Evolutionary conservation across 2,113 vertebrate genomes (phyloP), one percentile per base, ranked within the genome.

Genomic region (Hystrix brachyura): DNA sequence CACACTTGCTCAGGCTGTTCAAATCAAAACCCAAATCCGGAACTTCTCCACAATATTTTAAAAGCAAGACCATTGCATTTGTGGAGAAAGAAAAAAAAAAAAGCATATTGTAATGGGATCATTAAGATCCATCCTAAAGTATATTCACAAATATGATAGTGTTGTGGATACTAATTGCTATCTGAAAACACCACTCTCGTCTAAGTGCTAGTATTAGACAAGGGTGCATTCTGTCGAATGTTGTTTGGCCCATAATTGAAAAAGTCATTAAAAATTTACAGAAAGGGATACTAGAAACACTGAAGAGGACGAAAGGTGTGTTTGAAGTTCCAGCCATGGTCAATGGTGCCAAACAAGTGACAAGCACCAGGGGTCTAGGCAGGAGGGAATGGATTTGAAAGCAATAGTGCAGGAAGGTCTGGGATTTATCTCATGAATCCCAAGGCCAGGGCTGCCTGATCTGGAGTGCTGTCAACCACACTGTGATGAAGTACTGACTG

Each of bases 121-220:
- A 98, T 98, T 98, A 98, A 98, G 98, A 98, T 97, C 97, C 98
- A 94, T 93, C 57, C 96, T 95, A 97, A 96, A 98, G 93, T 97
- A 96, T 95, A 93, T 97, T 98, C 98, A 97, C 97, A 98, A 97
- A 97, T 98, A 98, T 97, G 97, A 97, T 96, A 95, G 97, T 86
- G 25, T 78, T 98, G 97, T 97, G 97, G 98, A 98, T 97, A 80
- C 97, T 98, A 98, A 99, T 98, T 99, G 98, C 98, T 97, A 80
- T 97, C 98, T 98, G 92, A 98, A 98, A 98, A 97, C 97, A 95
- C 94, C 97, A 97, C 94, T 98, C 83, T 64, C 97, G 94, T 95
- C 98, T 99, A 98, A 99, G 99, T 98, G 98, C 98, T 98, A 94
- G 97, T 98, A 98, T 98, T 97, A 98, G 97, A 95, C 95, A 97